These are phyloP conservation scores for Epirrita christyi DNA, from an alignment of 2,888 invertebrate genomes.

Conservation along the genomic window DNA sequence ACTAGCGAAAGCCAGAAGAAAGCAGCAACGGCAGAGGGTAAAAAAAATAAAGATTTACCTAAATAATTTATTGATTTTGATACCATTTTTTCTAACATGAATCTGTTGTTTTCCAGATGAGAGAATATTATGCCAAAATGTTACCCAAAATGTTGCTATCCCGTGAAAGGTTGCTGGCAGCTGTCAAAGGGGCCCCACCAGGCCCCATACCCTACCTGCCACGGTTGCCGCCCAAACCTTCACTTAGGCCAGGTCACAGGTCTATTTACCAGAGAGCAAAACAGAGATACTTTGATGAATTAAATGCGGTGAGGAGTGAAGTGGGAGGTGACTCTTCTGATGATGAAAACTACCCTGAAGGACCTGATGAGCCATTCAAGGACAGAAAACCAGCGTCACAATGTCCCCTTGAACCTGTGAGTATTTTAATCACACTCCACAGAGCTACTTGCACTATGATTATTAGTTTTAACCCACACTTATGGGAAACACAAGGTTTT, in stretches of 20 bases:
- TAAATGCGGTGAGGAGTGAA: slow-evolving; percentile 87
- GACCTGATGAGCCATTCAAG: slow-evolving; percentile 80
- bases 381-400: slow-evolving; percentile 64
- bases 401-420: slow-evolving; percentile 21
- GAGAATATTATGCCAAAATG: slow-evolving; percentile 83
- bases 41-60: neutral
- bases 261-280: slow-evolving; percentile 83
- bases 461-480: neutral
- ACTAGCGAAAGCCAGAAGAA: slow-evolving; percentile 90
- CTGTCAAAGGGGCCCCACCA: slow-evolving; percentile 87
- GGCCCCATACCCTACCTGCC: slow-evolving; percentile 81
- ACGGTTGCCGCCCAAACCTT: slow-evolving; percentile 62
- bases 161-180: slow-evolving; percentile 88
- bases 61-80: neutral
- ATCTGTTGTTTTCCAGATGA: slow-evolving; percentile 61
- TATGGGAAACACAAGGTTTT: too few species aligned
- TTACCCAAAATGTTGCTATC: slow-evolving; percentile 91
- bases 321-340: slow-evolving; percentile 91
- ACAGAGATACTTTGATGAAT: slow-evolving; percentile 86
- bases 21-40: slow-evolving; percentile 88
- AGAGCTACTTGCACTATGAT: neutral
- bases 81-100: neutral
- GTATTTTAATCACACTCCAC: slow-evolving; percentile 11
- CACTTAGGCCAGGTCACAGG: slow-evolving; percentile 70
- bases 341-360: slow-evolving; percentile 91